Conservation (phyloP, 1,140 invertebrate genomes). For the Bombus haemorrhoidalis region DNA sequence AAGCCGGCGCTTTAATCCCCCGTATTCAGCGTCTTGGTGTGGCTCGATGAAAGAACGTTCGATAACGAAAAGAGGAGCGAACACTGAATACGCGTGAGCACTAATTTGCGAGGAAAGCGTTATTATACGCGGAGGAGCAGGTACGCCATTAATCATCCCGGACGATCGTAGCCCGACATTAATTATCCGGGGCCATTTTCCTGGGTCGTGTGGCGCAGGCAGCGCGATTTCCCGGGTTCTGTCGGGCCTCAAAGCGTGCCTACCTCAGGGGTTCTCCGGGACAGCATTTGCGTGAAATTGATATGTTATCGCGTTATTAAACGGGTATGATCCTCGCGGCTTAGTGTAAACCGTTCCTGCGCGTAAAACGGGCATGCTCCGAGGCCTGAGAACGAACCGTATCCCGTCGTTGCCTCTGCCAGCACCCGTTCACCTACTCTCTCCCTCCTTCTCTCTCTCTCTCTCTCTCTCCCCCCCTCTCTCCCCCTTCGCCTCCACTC, state of each 20-base stretch:
- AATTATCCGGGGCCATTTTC: constrained; percentile 79
- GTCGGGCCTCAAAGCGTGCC: constrained; percentile 63
- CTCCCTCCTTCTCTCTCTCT: neutral
- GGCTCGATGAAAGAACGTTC: constrained; percentile 53
- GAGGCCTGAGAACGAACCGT: constrained; percentile 50
- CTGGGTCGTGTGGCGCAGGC: constrained; percentile 62
- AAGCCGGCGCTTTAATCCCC: constrained; percentile 9
- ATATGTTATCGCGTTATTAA: constrained; percentile 79
- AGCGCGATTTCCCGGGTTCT: constrained; percentile 64
- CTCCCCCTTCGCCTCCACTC: neutral
- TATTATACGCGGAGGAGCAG: constrained; percentile 69
- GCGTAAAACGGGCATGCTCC: constrained; percentile 54
- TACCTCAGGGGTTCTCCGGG: constrained; percentile 64
- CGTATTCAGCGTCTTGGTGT: constrained; percentile 28
- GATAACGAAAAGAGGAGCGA: constrained; percentile 59
- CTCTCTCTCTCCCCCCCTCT: too few relatives aligned
- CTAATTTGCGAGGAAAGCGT: constrained; percentile 76
- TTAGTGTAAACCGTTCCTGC: constrained; percentile 68
- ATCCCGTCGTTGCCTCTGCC: constrained; percentile 37
- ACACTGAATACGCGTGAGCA: constrained; percentile 67
- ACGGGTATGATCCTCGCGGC: constrained; percentile 69
- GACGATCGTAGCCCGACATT: constrained; percentile 75
- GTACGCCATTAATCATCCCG: constrained; percentile 72
- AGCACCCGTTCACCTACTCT: neutral
- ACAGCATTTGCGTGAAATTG: constrained; percentile 76